These are phyloP conservation scores for Chouioia cunea DNA, from an alignment of 2,888 invertebrate species.

Conservation along the genomic window DNA sequence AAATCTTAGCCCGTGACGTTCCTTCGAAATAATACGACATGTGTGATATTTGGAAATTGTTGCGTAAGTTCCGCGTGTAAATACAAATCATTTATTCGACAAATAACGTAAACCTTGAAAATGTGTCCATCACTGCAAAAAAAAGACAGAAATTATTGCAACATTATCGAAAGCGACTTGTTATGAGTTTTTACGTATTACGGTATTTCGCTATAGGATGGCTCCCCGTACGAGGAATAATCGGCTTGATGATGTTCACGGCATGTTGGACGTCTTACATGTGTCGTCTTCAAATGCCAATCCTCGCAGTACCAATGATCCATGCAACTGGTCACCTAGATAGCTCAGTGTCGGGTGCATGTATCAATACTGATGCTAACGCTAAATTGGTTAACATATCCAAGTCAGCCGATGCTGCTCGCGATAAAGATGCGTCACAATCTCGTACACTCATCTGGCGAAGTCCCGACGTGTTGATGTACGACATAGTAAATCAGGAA, in stretches of 20 bases:
- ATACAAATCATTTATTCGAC: no score
- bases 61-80: no score
- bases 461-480: neutral
- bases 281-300: slow-evolving; percentile 82
- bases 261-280: slow-evolving; percentile 81
- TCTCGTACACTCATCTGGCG: neutral
- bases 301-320: slow-evolving; percentile 67
- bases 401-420: no score
- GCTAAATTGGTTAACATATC: no score
- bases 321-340: neutral
- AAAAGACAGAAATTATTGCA: no score
- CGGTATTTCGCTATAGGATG: slow-evolving; percentile 60
- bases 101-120: no score
- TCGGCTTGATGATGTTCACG: slow-evolving; percentile 80
- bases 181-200: neutral
- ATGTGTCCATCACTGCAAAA: no score
- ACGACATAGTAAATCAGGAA: neutral
- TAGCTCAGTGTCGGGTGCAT: neutral
- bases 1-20: no score
- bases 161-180: no score
- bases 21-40: no score
- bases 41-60: no score
- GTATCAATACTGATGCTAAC: neutral
- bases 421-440: neutral
- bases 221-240: slow-evolving; percentile 71